Conservation (phyloP, 2,113 vertebrate species). For the Oreochromis aureus region DNA sequence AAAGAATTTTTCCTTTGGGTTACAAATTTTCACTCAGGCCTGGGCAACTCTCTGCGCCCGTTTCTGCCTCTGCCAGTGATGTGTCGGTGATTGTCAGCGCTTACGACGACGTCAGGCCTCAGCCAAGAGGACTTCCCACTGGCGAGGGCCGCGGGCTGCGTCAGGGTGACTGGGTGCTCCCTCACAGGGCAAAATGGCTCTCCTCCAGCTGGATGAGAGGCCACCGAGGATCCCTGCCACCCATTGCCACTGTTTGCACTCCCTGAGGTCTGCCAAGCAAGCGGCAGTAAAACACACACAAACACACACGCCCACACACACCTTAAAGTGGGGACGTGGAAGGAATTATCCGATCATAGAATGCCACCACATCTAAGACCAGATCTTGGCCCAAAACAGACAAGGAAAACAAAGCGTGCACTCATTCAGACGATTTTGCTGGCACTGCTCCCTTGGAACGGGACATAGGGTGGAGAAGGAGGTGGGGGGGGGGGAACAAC, state of each 20-base stretch:
- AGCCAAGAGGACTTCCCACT: conserved; percentile 66
- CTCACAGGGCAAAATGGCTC: conserved; percentile 56
- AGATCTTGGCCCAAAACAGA: conserved; percentile 66
- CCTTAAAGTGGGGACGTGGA: conserved; percentile 60
- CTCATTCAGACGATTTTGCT: conserved; percentile 66
- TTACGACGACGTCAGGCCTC: conserved; percentile 23
- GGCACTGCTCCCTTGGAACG: conserved; percentile 60
- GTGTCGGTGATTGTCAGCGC: conserved; percentile 50
- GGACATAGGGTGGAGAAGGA: conserved; percentile 38
- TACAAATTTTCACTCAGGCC: not conserved
- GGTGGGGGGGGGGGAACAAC: not conserved
- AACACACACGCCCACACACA: conserved; percentile 39
- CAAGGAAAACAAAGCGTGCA: conserved; percentile 69
- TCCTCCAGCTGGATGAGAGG: conserved; percentile 68
- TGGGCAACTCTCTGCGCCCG: conserved; percentile 3
- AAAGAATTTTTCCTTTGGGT: not conserved
- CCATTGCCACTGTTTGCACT: conserved; percentile 58
- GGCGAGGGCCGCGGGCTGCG: conserved; percentile 39
- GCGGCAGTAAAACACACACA: conserved; percentile 25
- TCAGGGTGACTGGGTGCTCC: conserved; percentile 57
- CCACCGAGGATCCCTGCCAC: conserved; percentile 59
- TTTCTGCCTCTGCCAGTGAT: conserved; percentile 33
- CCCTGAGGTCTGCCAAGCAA: conserved; percentile 45
- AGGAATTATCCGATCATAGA: conserved; percentile 69
- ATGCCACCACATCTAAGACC: conserved; percentile 67